Evolutionary conservation across 2,888 invertebrate species (phyloP).

Genomic region (Scaptomyza reducta): DNA sequence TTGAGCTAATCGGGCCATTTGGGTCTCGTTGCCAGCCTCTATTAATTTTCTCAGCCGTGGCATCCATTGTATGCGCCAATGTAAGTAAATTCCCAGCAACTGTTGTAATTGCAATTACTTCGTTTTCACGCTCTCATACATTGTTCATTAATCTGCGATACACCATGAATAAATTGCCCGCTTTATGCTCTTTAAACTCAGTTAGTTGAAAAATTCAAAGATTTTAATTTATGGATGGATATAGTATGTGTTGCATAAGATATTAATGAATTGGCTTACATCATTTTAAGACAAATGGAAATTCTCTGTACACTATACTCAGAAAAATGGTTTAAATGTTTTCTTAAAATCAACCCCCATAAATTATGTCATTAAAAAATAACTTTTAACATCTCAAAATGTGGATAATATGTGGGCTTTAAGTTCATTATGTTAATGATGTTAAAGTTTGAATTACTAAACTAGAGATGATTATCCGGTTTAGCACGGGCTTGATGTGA

Average conservation of each 20-base stretch:
- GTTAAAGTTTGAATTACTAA: background rate
- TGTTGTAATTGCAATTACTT: slow-evolving; percentile 55
- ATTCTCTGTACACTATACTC: background rate
- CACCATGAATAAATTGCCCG: background rate
- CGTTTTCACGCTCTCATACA: slow-evolving; percentile 21
- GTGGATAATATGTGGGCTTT: background rate
- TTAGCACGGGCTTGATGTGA: background rate
- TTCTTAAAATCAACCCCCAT: background rate
- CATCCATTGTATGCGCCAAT: slow-evolving; percentile 11
- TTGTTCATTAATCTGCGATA: background rate
- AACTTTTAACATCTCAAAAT: background rate
- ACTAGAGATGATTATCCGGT: background rate
- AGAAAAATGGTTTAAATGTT: background rate
- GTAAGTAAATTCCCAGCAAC: slow-evolving; percentile 17
- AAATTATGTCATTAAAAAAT: background rate
- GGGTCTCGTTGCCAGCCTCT: slow-evolving; percentile 21
- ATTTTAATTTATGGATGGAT: background rate
- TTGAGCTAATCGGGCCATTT: slow-evolving; percentile 38
- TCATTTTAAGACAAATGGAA: no score
- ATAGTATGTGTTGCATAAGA: background rate
- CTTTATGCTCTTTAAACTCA: background rate
- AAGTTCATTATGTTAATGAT: background rate
- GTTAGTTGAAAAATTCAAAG: background rate
- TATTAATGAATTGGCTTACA: background rate
- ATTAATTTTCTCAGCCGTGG: slow-evolving; percentile 11